Conservation (phyloP, 2,113 vertebrate genomes). For the Heterocephalus glaber region DNA sequence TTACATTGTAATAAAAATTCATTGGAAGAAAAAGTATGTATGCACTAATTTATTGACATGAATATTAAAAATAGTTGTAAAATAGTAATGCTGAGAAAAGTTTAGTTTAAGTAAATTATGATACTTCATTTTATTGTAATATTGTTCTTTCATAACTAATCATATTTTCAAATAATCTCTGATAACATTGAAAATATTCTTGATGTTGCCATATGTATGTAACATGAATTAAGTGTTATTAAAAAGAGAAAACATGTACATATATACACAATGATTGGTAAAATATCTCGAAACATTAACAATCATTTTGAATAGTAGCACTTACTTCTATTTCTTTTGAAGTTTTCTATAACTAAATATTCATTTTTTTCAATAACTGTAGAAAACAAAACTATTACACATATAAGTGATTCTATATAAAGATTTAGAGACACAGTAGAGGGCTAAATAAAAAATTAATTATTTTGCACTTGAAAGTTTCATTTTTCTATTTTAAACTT, state of each 20-base stretch:
- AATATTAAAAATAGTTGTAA: background rate
- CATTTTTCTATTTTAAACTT: background rate
- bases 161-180: background rate
- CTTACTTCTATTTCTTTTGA: background rate
- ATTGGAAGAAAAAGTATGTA: background rate
- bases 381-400: background rate
- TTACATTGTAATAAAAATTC: conserved; percentile 18
- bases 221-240: background rate
- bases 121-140: background rate
- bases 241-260: background rate
- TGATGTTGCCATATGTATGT: background rate
- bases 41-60: background rate
- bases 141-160: background rate
- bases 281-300: background rate
- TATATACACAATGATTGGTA: background rate
- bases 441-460: background rate
- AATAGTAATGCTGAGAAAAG: background rate
- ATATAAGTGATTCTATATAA: background rate
- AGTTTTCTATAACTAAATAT: background rate
- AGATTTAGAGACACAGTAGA: background rate
- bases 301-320: background rate
- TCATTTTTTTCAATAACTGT: background rate
- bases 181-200: background rate
- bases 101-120: background rate
- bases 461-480: background rate